Base-by-base conservation (phyloP, 2,888 invertebrate species). In the Erebia ligea region DNA sequence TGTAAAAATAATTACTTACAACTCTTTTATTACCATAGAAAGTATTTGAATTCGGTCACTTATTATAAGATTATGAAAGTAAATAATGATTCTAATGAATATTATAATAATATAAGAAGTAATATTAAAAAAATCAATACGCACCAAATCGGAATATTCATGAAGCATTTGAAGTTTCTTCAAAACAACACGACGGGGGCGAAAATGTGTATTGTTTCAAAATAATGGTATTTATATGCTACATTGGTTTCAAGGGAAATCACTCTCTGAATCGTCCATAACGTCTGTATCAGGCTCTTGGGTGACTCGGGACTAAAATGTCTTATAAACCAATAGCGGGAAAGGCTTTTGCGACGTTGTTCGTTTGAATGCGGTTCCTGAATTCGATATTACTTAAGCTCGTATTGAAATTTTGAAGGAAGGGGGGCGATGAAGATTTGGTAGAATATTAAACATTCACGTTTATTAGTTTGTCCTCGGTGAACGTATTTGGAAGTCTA, bases 231-330 rank as follows among this genome's bases (percentile, higher is more conserved):
- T 92, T 92, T 92, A 90, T 92, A 90, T 91, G 92, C 88, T 89
- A 91, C 93, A 93, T 93, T 88, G 92, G 91, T 91, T 92, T 89
- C 92, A 90, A 87, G 92, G 92, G 92, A 93, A 93, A 93, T 93
- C 92, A 93, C 89, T 92, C 89, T 85, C 81, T 77, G 86, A 86
- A 89, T 87, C 88, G 88, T 82, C 91, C 86, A 87, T 90, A 89
- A 86, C 89, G 85, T 85, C 84, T 84, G 86, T 80, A 84, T 83
- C 81, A 84, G 80, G 77, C 78, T 78, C 78, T 78, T 74, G 74
- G 74, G 73, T 75, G 54, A 67, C 68, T 69, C 72, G 62, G 72
- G 66, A 68, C 71, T 69, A 76, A 78, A 87, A 83, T 73, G 78
- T 74, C 81, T 74, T 77, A 80, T 82, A 76, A 76, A 61, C 76